These are phyloP conservation scores for Drosophila villosipedis DNA, from an alignment of 2,888 invertebrate genomes.

Conservation along the genomic window DNA sequence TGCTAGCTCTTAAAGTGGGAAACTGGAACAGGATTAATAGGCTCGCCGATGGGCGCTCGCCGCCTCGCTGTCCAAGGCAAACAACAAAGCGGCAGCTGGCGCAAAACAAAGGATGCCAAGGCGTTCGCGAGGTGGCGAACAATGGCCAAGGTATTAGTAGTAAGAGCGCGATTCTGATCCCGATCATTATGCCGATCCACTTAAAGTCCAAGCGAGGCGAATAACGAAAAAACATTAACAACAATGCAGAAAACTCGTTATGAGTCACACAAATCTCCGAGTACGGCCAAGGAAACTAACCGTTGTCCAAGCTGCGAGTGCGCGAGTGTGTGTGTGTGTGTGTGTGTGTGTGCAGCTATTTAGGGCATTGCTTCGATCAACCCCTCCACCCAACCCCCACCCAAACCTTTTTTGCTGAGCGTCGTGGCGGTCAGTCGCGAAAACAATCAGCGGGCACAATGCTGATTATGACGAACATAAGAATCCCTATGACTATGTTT, in stretches of 20 bases:
- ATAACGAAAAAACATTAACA: constrained; percentile 51
- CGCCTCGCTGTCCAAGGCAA: constrained; percentile 70
- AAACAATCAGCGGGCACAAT: constrained; percentile 73
- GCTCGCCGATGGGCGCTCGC: constrained; percentile 61
- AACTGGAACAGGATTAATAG: constrained; percentile 69
- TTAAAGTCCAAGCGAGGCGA: constrained; percentile 76
- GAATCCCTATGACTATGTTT: constrained; percentile 40
- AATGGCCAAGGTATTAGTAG: constrained; percentile 53
- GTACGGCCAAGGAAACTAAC: constrained; percentile 47
- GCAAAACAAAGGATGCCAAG: constrained; percentile 65
- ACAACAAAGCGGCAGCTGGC: constrained; percentile 76
- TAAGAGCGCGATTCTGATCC: constrained; percentile 56
- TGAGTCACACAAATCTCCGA: constrained; percentile 79
- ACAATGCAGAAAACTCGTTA: constrained; percentile 69
- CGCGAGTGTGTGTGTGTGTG: constrained; percentile 2
- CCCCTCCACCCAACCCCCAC: constrained; percentile 47
- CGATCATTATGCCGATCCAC: constrained; percentile 62
- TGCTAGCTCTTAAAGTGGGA: constrained; percentile 24
- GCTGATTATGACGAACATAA: constrained; percentile 62
- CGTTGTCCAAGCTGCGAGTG: constrained; percentile 41
- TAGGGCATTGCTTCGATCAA: constrained; percentile 49
- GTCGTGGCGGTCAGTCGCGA: constrained; percentile 74
- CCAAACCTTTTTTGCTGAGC: constrained; percentile 31
- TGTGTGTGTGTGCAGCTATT: constrained; percentile 44
- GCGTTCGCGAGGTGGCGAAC: constrained; percentile 61